Evolutionary conservation across 2,113 vertebrate genomes (phyloP).

Genomic region (Coregonus clupeaformis): DNA sequence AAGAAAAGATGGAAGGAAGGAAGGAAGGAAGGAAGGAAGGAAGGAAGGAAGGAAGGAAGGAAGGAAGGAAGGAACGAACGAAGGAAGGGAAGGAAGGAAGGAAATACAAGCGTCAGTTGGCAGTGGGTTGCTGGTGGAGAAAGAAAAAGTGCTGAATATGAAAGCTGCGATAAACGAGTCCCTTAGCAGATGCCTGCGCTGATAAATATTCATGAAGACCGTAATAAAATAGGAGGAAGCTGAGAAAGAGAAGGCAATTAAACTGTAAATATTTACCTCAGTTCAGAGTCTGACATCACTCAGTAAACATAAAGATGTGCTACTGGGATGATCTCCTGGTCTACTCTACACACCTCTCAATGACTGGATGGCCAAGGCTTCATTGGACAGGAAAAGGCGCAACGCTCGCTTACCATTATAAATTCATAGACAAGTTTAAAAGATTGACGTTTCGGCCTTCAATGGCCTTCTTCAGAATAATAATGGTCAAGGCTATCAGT

Average conservation of each 20-base stretch:
- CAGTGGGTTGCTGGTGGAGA: neutral
- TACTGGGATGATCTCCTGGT: too few relatives aligned
- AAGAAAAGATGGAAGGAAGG: neutral
- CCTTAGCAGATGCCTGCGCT: constrained; percentile 21
- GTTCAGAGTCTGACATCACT: neutral
- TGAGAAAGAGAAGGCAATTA: constrained; percentile 17
- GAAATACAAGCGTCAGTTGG: neutral
- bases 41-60: neutral
- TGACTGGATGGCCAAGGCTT: too few relatives aligned
- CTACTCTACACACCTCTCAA: neutral
- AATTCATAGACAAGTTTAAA: too few relatives aligned
- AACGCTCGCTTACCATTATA: too few relatives aligned
- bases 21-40: neutral
- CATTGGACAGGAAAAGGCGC: too few relatives aligned
- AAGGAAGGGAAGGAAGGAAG: neutral
- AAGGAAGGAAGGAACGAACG: neutral
- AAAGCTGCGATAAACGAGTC: constrained; percentile 20
- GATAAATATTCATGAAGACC: constrained; percentile 37
- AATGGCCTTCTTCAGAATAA: too few relatives aligned
- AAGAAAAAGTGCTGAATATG: constrained; percentile 29
- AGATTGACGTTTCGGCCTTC: too few relatives aligned
- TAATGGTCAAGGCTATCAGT: too few relatives aligned
- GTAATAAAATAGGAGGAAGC: constrained; percentile 17
- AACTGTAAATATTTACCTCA: constrained; percentile 37
- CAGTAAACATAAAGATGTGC: too few relatives aligned